These are phyloP conservation scores for Phyllotreta cruciferae DNA, from an alignment of 2,888 invertebrate species.

Conservation along the genomic window DNA sequence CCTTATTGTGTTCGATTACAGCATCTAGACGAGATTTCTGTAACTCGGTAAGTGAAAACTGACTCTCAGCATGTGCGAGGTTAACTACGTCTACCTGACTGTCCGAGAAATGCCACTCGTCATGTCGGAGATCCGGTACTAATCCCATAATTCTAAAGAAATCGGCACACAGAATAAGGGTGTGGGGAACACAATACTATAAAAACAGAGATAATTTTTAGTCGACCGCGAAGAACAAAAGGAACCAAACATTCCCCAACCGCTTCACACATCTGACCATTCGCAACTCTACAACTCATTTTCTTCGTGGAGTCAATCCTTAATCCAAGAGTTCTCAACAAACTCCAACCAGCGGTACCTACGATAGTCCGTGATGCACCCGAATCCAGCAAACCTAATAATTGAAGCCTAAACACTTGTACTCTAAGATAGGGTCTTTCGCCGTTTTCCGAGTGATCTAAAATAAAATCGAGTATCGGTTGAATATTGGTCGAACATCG, in stretches of 20 bases:
- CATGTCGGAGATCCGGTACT: slow-evolving; percentile 18
- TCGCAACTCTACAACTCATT: slow-evolving; percentile 26
- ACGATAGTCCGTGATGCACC: slow-evolving; percentile 32
- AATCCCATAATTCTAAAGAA: slow-evolving; percentile 15
- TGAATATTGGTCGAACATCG: neutral
- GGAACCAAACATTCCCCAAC: slow-evolving; percentile 23
- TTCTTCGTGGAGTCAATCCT: slow-evolving; percentile 11
- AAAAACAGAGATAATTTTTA: slow-evolving; percentile 19
- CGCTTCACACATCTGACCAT: slow-evolving; percentile 26
- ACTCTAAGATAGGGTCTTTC: slow-evolving; percentile 17
- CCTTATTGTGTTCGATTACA: too few species aligned
- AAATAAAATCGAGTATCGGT: slow-evolving; percentile 29
- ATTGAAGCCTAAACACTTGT: slow-evolving; percentile 10
- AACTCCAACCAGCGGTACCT: slow-evolving; percentile 24
- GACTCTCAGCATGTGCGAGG: too few species aligned
- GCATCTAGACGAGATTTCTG: too few species aligned
- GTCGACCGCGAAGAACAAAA: slow-evolving; percentile 19
- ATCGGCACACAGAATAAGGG: neutral
- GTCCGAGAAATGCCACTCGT: slow-evolving; percentile 24
- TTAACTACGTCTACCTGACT: neutral
- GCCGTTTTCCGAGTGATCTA: slow-evolving; percentile 18
- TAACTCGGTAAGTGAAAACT: too few species aligned
- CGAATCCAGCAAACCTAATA: slow-evolving; percentile 30
- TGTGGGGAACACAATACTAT: slow-evolving; percentile 4
- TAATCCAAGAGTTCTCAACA: slow-evolving; percentile 21